A percentile compares a stretch with the other conserved stretches of the same genome.
Evolutionary conservation across 2,113 vertebrate genomes (phyloP).

Genomic region (Drymodes brunneopygia): DNA sequence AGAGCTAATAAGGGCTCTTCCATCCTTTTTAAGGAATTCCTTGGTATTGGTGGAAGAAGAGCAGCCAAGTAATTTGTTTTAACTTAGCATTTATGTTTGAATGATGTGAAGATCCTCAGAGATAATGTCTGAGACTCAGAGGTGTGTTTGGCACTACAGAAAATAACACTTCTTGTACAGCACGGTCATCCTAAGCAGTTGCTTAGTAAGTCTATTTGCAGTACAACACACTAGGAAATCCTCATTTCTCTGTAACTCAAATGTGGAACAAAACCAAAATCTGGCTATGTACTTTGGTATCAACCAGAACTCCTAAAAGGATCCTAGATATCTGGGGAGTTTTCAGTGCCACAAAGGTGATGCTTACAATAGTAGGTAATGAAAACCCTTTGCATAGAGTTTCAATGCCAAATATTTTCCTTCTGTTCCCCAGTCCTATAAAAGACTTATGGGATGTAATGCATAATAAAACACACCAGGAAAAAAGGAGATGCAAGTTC

Average conservation of each 20-base stretch:
- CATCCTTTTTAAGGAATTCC: background rate
- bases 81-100: background rate
- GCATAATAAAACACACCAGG: background rate
- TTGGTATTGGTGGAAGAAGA: background rate
- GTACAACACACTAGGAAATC: background rate
- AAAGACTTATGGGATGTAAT: background rate
- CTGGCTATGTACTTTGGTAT: background rate
- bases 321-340: background rate
- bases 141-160: background rate
- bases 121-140: background rate
- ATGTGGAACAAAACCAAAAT: background rate
- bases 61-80: background rate
- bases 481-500: background rate
- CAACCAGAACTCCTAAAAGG: background rate
- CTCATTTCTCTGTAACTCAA: background rate
- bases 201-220: background rate
- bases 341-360: background rate
- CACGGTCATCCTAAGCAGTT: background rate
- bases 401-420: background rate
- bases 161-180: background rate
- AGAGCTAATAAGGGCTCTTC: background rate
- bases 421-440: background rate
- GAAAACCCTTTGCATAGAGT: background rate
- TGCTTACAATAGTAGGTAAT: background rate
- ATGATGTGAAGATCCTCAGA: background rate